Percentiles rank a stretch among this genome's conserved stretches.
These are phyloP conservation scores for Sebastes minor DNA, from an alignment of 2,797 vertebrate genomes.

Conservation along the genomic window DNA sequence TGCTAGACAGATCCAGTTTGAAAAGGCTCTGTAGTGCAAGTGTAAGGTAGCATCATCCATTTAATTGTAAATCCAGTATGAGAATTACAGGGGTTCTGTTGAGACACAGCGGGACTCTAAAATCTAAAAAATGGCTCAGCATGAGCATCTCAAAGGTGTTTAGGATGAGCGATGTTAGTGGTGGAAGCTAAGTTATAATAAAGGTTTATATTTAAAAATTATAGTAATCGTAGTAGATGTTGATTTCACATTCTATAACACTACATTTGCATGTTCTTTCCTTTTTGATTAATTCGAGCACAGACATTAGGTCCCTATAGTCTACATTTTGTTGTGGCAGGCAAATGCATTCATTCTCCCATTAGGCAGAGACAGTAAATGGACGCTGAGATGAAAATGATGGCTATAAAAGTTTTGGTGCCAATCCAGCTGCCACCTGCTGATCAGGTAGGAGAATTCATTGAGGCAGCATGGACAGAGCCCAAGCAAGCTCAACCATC, in stretches of 20 bases:
- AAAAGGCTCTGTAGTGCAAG: neutral
- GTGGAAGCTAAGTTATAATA: neutral
- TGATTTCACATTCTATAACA: neutral
- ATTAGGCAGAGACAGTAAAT: neutral
- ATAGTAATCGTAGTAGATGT: neutral
- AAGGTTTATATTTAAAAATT: neutral
- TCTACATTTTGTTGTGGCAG: neutral
- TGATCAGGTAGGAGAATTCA: neutral
- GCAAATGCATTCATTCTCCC: neutral
- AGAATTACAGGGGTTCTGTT: neutral
- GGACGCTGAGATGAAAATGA: neutral
- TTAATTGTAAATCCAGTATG: neutral
- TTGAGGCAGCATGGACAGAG: neutral
- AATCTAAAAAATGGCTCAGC: neutral
- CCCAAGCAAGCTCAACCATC: neutral
- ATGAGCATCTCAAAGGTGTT: neutral
- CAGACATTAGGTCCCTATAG: neutral
- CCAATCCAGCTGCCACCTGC: neutral
- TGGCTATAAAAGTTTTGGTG: neutral
- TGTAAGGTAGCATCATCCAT: neutral
- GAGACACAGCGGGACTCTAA: neutral
- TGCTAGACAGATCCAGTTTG: neutral
- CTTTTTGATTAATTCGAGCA: neutral
- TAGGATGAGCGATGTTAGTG: neutral
- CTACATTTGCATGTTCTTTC: neutral